A percentile compares a stretch with the other conserved stretches of the same genome.
phyloP scores from a whole-genome alignment of 2,797 vertebrate genomes.

The Paguma larvata region DNA sequence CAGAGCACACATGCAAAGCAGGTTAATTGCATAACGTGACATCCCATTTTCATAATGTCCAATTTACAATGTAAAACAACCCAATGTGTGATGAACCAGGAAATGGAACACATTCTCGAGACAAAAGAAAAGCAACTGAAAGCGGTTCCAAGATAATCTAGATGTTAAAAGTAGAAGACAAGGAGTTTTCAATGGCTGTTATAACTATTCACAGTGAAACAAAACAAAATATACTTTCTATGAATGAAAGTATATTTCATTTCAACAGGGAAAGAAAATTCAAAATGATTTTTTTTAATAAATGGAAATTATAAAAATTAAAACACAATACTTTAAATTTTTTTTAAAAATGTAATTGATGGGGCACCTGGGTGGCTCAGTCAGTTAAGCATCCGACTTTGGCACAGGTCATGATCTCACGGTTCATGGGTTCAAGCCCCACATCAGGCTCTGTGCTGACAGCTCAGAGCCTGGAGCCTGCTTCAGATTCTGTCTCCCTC shows the following conservation, averaged over 20 bases:
- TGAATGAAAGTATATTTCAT: not conserved
- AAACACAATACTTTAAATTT: not conserved
- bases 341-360: not conserved
- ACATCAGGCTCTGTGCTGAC: too few relatives aligned
- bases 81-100: not conserved
- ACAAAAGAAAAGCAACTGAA: not conserved
- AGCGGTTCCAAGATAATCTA: not conserved
- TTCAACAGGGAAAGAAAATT: not conserved
- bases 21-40: not conserved
- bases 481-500: too few relatives aligned
- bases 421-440: too few relatives aligned
- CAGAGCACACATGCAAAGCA: not conserved
- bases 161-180: not conserved
- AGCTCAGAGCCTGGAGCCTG: too few relatives aligned
- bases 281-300: not conserved
- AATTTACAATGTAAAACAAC: not conserved
- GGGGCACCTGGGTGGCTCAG: too few relatives aligned
- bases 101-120: not conserved
- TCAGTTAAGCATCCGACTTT: too few relatives aligned
- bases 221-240: not conserved
- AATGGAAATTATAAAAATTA: not conserved
- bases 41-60: not conserved
- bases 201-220: not conserved
- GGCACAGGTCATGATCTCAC: too few relatives aligned
- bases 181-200: not conserved